phyloP scores from a whole-genome alignment of 2,113 vertebrate genomes.

The Ceuthmochares aereus region DNA sequence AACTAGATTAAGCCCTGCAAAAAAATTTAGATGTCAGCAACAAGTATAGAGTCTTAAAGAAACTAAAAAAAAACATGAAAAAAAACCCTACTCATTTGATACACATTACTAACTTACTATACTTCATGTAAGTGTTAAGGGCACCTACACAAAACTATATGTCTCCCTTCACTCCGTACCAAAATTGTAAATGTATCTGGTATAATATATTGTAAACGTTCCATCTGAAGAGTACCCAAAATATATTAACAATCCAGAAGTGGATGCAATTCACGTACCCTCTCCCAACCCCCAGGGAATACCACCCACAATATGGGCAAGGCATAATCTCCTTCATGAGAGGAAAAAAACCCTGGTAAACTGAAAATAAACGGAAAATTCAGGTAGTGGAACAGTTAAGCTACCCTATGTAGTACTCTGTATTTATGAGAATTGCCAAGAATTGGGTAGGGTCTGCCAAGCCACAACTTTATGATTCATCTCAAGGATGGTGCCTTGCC shows the following conservation, averaged over 20 bases:
- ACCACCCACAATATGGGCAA: background rate
- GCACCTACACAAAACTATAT: background rate
- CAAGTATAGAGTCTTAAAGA: background rate
- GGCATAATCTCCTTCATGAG: background rate
- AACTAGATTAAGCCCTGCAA: background rate
- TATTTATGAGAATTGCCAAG: background rate
- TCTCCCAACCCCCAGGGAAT: background rate
- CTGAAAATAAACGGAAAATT: background rate
- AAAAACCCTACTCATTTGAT: background rate
- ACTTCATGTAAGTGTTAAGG: background rate
- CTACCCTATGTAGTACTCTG: background rate
- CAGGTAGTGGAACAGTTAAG: background rate
- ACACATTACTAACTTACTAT: background rate
- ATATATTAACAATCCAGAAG: background rate
- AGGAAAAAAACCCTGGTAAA: background rate
- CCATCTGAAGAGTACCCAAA: background rate
- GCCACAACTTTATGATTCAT: background rate
- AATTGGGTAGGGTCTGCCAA: background rate
- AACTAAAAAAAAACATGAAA: background rate
- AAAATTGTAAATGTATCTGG: background rate
- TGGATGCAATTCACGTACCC: background rate
- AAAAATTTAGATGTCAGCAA: background rate
- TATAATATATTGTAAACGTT: background rate
- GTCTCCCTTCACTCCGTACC: background rate
- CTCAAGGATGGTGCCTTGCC: background rate